Evolutionary conservation across 2,888 invertebrate species (phyloP), one percentile per base, ranked within the genome.

Genomic region (Lacanobia wlatinum): DNA sequence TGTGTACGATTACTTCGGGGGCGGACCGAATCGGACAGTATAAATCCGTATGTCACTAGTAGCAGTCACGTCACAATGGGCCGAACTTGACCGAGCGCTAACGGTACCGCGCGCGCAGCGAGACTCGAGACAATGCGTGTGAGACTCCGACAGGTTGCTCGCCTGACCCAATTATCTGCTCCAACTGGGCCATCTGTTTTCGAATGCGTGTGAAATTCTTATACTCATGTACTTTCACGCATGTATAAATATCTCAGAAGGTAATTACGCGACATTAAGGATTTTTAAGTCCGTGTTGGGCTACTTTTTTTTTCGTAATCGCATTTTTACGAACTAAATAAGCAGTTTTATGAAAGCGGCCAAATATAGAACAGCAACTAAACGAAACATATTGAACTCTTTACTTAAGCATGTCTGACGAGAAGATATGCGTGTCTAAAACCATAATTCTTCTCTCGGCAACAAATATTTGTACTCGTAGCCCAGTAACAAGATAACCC

Each of bases 81-180:
- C 91, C 94, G 94, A 95, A 95, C 94, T 94, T 95, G 95, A 95
- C 95, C 95, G 94, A 90, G 89, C 88, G 88, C 78, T 96, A 96
- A 96, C 96, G 96, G 96, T 93, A 95, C 91, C 52, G 89, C 80
- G 87, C 89, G 77, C 87, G 87, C 88, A 81, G 81, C 86, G 88
- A 89, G 89, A 85, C 91, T 90, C 92, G 90, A 94, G 92, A 95
- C 95, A 95, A 96, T 95, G 95, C 94, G 95, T 94, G 94, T 90
- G 92, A 92, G 91, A 86, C 87, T 87, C 88, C 91, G 88, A 90
- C 96, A 95, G 96, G 95, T 95, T 95, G 95, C 94, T 94, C 94
- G 94, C 88, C 93, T 95, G 95, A 96, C 96, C 95, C 92, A 96
- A 96, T 95, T 95, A 95, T 94, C 90, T 87, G 76, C 83, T 89